These are phyloP conservation scores for Parauchenoglanis punctatus DNA, from an alignment of 2,797 vertebrate species.

Conservation along the genomic window DNA sequence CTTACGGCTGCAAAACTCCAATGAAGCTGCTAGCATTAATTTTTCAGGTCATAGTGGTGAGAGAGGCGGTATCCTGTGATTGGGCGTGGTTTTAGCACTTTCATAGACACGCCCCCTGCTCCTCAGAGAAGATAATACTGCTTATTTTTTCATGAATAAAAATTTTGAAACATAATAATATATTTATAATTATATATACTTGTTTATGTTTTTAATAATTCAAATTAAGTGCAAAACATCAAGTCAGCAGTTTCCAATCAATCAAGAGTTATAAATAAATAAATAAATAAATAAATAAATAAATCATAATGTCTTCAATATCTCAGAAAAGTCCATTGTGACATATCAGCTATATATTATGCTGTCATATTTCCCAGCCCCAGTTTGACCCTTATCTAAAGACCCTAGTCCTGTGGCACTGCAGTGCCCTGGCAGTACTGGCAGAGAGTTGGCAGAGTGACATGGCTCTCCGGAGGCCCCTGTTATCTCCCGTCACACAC, in stretches of 20 bases:
- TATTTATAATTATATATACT: too few species aligned
- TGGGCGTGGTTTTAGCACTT: too few species aligned
- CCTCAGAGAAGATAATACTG: too few species aligned
- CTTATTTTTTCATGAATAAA: too few species aligned
- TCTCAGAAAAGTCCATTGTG: neutral
- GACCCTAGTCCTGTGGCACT: conserved; percentile 36
- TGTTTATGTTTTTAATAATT: too few species aligned
- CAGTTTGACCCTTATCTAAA: neutral
- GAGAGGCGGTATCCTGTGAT: too few species aligned
- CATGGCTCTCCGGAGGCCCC: conserved; percentile 43
- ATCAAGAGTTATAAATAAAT: too few species aligned
- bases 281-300: neutral
- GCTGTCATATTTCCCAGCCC: neutral
- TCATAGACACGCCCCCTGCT: too few species aligned
- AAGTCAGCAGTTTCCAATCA: neutral
- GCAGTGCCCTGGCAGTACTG: conserved; percentile 28
- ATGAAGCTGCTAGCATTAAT: too few species aligned
- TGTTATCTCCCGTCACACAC: conserved; percentile 58
- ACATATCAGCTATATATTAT: neutral
- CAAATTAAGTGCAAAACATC: neutral
- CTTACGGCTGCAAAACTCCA: too few species aligned
- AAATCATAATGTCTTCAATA: neutral
- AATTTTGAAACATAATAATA: too few species aligned
- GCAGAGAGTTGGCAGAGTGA: conserved; percentile 49
- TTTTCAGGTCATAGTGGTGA: too few species aligned